These are phyloP conservation scores for Caenorhabditis sulstoni DNA, from an alignment of 2,888 invertebrate species.

Conservation along the genomic window DNA sequence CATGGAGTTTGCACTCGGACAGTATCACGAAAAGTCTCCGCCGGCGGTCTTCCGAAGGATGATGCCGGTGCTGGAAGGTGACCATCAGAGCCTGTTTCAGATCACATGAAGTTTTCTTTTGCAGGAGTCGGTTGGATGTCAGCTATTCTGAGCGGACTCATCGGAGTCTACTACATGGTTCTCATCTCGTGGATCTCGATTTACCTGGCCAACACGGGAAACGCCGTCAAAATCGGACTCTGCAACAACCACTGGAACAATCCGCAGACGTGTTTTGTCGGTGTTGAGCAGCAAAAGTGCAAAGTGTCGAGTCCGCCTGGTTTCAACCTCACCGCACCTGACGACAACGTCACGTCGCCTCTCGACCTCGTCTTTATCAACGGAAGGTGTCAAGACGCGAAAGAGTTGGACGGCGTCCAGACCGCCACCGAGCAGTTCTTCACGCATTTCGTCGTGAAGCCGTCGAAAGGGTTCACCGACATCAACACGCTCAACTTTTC, in stretches of 20 bases:
- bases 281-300: constrained; percentile 10
- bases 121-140: constrained; percentile 90
- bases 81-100: too few species aligned
- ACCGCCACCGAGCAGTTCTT: constrained; percentile 22
- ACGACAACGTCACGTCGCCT: too few species aligned
- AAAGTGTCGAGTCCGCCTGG: background rate
- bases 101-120: background rate
- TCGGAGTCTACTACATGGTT: constrained; percentile 76
- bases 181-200: constrained; percentile 74
- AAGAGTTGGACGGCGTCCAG: background rate
- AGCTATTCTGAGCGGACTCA: constrained; percentile 90
- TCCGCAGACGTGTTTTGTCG: constrained; percentile 13
- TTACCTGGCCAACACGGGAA: constrained; percentile 57
- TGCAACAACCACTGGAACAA: constrained; percentile 61
- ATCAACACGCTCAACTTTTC: constrained; percentile 69
- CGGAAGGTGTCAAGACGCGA: constrained; percentile 10
- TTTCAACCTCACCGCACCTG: background rate
- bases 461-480: constrained; percentile 63
- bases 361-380: constrained; percentile 7
- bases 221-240: constrained; percentile 18
- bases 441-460: constrained; percentile 69
- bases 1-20: constrained; percentile 80
- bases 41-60: constrained; percentile 42
- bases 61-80: constrained; percentile 81
- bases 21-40: constrained; percentile 59